A percentile compares a stretch with the other conserved stretches of the same genome.
These are phyloP conservation scores for Grantiella picta DNA, from an alignment of 2,113 vertebrate genomes.

Conservation along the genomic window DNA sequence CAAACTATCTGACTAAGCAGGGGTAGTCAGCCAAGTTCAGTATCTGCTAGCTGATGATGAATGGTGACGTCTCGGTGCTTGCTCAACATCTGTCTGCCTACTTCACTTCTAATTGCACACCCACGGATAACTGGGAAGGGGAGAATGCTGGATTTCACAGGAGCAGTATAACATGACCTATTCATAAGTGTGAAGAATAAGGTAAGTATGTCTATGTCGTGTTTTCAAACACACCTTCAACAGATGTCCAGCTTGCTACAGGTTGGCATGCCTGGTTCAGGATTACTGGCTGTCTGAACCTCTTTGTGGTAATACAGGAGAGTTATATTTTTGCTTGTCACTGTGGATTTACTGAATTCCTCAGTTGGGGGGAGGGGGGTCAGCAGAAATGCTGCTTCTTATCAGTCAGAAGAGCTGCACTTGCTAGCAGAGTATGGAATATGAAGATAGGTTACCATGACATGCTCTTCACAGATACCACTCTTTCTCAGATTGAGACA, in stretches of 20 bases:
- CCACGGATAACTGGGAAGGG: not conserved
- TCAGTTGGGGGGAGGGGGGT: not conserved
- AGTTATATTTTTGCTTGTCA: not conserved
- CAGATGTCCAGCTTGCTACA: not conserved
- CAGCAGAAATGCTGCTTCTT: conserved; percentile 7
- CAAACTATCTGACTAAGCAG: conserved; percentile 19
- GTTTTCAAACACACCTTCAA: not conserved
- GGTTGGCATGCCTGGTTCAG: not conserved
- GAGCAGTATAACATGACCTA: not conserved
- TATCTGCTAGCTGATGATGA: conserved; percentile 39
- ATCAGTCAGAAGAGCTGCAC: not conserved
- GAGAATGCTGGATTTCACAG: not conserved
- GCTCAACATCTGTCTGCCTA: conserved; percentile 45
- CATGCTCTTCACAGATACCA: not conserved
- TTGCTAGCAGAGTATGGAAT: not conserved
- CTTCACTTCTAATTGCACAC: conserved; percentile 21
- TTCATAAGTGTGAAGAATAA: not conserved
- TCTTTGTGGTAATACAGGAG: not conserved
- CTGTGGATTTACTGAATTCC: not conserved
- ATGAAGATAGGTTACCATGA: not conserved
- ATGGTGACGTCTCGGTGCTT: not conserved
- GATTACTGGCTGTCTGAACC: not conserved
- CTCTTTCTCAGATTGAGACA: not conserved
- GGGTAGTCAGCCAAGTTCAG: not conserved
- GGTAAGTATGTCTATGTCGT: not conserved